Evolutionary conservation across 1,140 invertebrate species (phyloP).

Genomic region (Schlechtendalia chinensis): DNA sequence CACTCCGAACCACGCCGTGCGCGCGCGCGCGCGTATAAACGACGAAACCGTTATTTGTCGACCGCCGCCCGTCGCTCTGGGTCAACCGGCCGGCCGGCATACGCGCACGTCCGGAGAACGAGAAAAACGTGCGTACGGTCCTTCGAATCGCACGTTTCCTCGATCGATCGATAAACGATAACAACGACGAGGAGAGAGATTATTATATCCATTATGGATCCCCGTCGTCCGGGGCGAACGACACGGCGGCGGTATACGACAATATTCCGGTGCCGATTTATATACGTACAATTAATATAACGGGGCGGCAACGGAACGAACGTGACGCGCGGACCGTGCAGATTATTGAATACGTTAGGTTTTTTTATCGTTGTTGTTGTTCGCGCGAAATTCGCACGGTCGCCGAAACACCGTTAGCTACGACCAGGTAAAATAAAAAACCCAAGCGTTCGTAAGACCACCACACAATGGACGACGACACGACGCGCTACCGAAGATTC

Average conservation of each 20-base stretch:
- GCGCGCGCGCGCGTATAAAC: slow-evolving; percentile 21
- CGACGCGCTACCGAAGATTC: not conserved
- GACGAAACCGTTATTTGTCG: slow-evolving; percentile 38
- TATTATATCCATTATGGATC: too few relatives aligned
- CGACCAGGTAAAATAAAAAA: not conserved
- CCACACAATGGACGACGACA: slow-evolving; percentile 13
- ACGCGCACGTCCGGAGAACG: not conserved
- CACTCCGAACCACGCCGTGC: too few relatives aligned
- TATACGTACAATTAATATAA: not conserved
- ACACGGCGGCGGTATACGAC: not conserved
- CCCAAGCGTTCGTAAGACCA: not conserved
- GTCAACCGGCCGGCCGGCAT: slow-evolving; percentile 8
- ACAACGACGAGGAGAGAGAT: too few relatives aligned
- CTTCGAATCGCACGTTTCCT: slow-evolving; percentile 3
- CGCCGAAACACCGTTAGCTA: not conserved
- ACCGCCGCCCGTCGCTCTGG: slow-evolving; percentile 34
- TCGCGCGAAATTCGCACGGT: slow-evolving; percentile 18
- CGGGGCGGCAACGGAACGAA: slow-evolving; percentile 13
- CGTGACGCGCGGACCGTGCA: not conserved
- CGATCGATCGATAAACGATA: not conserved
- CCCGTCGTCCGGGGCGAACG: too few relatives aligned
- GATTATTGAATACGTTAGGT: slow-evolving; percentile 16
- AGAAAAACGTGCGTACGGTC: not conserved
- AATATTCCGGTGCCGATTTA: not conserved
- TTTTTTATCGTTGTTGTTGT: not conserved